These are phyloP conservation scores for Carposina sasakii DNA, from an alignment of 1,140 invertebrate species.

Conservation along the genomic window DNA sequence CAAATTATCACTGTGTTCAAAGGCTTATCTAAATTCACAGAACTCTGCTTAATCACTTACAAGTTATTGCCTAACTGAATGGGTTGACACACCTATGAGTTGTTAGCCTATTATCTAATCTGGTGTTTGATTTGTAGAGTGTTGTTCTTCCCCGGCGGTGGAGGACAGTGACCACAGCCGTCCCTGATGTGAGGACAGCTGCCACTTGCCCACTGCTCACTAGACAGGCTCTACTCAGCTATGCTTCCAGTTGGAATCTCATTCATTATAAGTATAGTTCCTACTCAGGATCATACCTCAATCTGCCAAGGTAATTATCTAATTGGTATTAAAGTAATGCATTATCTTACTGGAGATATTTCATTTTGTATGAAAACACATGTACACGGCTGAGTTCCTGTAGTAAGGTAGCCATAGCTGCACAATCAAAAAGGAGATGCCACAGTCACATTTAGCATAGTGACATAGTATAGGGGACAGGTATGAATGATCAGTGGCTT, in stretches of 20 bases:
- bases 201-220: slow-evolving; percentile 81
- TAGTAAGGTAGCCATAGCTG: too few species aligned
- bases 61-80: not conserved
- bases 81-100: too few species aligned
- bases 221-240: slow-evolving; percentile 89
- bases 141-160: slow-evolving; percentile 83
- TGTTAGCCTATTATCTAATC: too few species aligned
- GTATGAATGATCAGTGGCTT: too few species aligned
- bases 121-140: slow-evolving; percentile 73
- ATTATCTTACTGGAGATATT: too few species aligned
- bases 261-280: slow-evolving; percentile 91
- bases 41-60: not conserved
- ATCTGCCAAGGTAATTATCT: slow-evolving; percentile 83
- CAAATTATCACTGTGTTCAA: not conserved
- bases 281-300: slow-evolving; percentile 88
- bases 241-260: slow-evolving; percentile 89
- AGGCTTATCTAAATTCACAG: not conserved
- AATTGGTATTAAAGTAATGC: too few species aligned
- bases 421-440: too few species aligned
- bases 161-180: slow-evolving; percentile 83
- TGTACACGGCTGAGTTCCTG: too few species aligned
- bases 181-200: slow-evolving; percentile 73
- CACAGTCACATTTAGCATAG: too few species aligned
- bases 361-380: too few species aligned
- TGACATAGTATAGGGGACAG: too few species aligned